Conservation (phyloP, 2,113 vertebrate genomes). For the Semnornis frantzii region DNA sequence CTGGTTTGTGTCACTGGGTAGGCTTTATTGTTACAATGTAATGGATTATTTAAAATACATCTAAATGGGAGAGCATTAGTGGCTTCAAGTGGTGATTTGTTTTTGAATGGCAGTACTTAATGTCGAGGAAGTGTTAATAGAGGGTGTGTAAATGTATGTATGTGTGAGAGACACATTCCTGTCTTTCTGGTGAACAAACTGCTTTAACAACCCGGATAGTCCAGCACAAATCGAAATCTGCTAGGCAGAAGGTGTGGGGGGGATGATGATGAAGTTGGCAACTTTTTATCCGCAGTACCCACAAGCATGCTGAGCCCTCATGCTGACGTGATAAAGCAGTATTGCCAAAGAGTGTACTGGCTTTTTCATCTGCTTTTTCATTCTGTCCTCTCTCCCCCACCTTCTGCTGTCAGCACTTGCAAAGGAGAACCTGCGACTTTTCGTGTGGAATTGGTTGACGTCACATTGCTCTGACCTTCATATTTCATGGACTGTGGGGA, state of each 20-base stretch:
- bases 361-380: not conserved
- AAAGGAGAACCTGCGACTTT: not conserved
- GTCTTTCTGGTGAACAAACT: not conserved
- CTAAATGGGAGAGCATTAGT: not conserved
- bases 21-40: not conserved
- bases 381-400: not conserved
- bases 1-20: not conserved
- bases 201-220: accelerated
- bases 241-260: accelerated
- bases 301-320: accelerated
- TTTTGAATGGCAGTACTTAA: not conserved
- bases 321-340: accelerated
- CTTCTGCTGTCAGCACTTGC: not conserved
- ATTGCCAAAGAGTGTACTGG: not conserved
- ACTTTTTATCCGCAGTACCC: not conserved
- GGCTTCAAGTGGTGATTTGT: not conserved
- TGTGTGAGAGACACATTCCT: not conserved
- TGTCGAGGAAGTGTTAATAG: not conserved
- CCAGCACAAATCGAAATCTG: not conserved
- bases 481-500: not conserved
- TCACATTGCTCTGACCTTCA: not conserved
- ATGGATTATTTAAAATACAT: not conserved
- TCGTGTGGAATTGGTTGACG: not conserved
- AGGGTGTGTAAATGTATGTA: not conserved
- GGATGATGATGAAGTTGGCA: accelerated